These are phyloP conservation scores for Edolisoma coerulescens DNA, from an alignment of 2,113 vertebrate species.

Conservation along the genomic window DNA sequence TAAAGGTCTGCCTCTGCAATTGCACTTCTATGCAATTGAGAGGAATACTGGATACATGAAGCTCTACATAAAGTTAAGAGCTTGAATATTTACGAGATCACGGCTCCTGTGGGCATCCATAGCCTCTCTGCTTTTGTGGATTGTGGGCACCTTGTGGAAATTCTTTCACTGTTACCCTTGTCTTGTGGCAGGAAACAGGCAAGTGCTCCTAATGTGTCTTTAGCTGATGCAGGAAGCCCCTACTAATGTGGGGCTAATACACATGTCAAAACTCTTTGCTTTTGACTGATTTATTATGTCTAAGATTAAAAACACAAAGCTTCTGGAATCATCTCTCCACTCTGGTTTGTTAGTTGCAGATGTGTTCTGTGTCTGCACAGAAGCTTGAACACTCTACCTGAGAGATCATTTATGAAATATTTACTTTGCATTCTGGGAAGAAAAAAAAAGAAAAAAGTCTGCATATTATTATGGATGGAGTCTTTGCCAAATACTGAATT, in stretches of 20 bases:
- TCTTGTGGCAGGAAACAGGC: neutral
- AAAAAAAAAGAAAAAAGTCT: neutral
- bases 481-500: conserved; percentile 40
- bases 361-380: neutral
- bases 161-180: neutral
- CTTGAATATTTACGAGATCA: neutral
- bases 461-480: conserved; percentile 13
- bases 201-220: neutral
- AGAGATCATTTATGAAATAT: conserved; percentile 37
- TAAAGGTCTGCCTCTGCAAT: neutral
- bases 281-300: neutral
- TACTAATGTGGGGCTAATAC: neutral
- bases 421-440: neutral
- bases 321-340: neutral
- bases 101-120: neutral
- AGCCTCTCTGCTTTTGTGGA: neutral
- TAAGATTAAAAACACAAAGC: neutral
- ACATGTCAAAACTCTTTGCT: neutral
- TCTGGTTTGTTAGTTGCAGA: neutral
- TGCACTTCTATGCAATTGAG: neutral
- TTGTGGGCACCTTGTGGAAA: neutral
- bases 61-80: neutral
- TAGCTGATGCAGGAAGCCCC: neutral
- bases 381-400: neutral
- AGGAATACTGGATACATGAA: neutral